phyloP scores from a whole-genome alignment of 2,113 vertebrate species.

The Hippolais icterina region DNA sequence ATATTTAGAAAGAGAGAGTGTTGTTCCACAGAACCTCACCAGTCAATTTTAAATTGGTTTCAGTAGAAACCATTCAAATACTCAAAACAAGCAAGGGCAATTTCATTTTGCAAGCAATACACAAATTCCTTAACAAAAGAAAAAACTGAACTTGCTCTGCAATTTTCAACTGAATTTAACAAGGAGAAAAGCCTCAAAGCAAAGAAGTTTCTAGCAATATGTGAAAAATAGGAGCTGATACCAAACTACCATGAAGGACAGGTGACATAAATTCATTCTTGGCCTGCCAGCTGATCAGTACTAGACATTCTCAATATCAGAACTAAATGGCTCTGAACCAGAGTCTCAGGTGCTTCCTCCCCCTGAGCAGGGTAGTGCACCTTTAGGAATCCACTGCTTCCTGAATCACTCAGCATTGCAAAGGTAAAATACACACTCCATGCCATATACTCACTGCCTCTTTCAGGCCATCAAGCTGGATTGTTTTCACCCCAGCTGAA shows the following conservation, averaged over 20 bases:
- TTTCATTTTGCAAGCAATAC: neutral
- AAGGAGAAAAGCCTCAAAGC: neutral
- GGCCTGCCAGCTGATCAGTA: neutral
- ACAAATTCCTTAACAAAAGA: neutral
- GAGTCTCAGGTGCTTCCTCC: neutral
- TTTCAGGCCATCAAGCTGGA: neutral
- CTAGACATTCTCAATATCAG: neutral
- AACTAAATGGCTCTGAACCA: neutral
- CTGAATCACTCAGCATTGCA: neutral
- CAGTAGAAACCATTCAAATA: slow-evolving; percentile 38
- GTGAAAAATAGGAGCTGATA: neutral
- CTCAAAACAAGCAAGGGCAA: neutral
- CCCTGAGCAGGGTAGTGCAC: neutral
- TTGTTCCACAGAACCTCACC: slow-evolving; percentile 22
- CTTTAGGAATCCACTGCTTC: neutral
- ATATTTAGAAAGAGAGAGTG: neutral
- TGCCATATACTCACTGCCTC: neutral
- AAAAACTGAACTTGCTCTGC: neutral
- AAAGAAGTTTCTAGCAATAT: neutral
- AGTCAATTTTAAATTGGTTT: slow-evolving; percentile 44
- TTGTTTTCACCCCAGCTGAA: neutral
- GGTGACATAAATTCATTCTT: neutral
- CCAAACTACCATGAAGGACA: neutral
- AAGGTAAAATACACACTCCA: too few relatives aligned
- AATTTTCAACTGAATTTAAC: neutral